Evolutionary conservation across 2,888 invertebrate species (phyloP), one percentile per base, ranked within the genome.

Genomic region (Oasisia sp.): DNA sequence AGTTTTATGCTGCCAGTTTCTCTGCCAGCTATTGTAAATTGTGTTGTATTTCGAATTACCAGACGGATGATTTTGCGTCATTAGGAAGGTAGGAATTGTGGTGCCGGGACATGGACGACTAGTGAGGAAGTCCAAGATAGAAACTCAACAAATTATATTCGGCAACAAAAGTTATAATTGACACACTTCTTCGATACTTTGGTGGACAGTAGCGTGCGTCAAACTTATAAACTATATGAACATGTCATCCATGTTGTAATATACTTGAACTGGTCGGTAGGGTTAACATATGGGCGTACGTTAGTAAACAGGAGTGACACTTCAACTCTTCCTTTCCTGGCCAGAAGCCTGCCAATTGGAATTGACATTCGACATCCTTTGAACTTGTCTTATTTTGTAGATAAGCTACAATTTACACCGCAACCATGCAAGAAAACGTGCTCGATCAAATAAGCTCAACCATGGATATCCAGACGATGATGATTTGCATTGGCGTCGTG

Each of bases 381-480:
- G n/a, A 74, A 74, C 14, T 50, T 38, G 38, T 38, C 38, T 38
- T 9, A 50, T 1, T 74, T 74, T 74, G 74, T 27, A 74, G 74
- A 74, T 27, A 19, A 14, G 74, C 74, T 74, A 7, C 74, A 74
- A 27, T 74, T 74, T n/a, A 27, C 74, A 74, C 27, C 74, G 27
- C 74, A 74, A 74, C 27, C 19, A 74, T 74, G 74, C 74, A 74
- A 19, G 74, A 74, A 74, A 74, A 74, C 74, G 27, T 74, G 74
- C 74, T 74, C n/a, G 74, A 74, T n/a, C 74, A 74, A 74, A 74
- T 74, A 74, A 74, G 74, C 74, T 74, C 74, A 74, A 92, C 90
- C 50, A 98, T 98, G 98, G 98, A 98, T 97, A 96, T 98, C 95
- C 97, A 98, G 96, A 97, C 97, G 94, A 97, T 97, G 95, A 96